phyloP scores from a whole-genome alignment of 2,797 vertebrate genomes.

The Pseudopleuronectes americanus region DNA sequence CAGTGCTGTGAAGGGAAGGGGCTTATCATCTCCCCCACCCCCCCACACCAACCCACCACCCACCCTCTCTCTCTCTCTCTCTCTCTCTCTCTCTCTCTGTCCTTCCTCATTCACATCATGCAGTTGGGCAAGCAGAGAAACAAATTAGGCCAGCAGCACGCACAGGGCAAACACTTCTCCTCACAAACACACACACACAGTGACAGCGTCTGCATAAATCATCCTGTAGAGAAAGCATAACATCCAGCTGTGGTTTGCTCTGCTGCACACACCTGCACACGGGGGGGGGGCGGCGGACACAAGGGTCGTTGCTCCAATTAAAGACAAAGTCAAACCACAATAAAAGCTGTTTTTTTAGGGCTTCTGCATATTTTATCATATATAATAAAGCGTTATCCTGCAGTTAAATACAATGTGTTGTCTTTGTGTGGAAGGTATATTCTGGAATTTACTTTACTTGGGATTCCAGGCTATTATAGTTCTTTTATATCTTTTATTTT shows the following conservation, averaged over 20 bases:
- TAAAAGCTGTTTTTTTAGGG: slow-evolving; percentile 20
- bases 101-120: slow-evolving; percentile 54
- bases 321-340: slow-evolving; percentile 1
- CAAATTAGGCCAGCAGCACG: slow-evolving; percentile 15
- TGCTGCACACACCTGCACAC: neutral
- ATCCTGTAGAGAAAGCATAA: slow-evolving; percentile 15
- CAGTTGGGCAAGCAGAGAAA: slow-evolving; percentile 20
- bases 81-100: slow-evolving; percentile 28
- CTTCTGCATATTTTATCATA: neutral
- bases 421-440: no score
- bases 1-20: slow-evolving; percentile 16
- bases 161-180: slow-evolving; percentile 7
- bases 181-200: slow-evolving; percentile 14
- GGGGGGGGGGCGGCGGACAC: neutral
- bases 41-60: no score
- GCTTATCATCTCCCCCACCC: neutral
- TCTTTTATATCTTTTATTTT: no score
- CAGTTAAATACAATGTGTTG: no score
- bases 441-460: no score
- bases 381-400: neutral
- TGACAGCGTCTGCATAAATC: slow-evolving; percentile 28
- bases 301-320: slow-evolving; percentile 29
- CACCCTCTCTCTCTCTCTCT: neutral
- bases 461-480: no score
- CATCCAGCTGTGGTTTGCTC: slow-evolving; percentile 16